These are phyloP conservation scores for Artemisiospiza belli DNA, from an alignment of 2,113 vertebrate genomes.

Conservation along the genomic window DNA sequence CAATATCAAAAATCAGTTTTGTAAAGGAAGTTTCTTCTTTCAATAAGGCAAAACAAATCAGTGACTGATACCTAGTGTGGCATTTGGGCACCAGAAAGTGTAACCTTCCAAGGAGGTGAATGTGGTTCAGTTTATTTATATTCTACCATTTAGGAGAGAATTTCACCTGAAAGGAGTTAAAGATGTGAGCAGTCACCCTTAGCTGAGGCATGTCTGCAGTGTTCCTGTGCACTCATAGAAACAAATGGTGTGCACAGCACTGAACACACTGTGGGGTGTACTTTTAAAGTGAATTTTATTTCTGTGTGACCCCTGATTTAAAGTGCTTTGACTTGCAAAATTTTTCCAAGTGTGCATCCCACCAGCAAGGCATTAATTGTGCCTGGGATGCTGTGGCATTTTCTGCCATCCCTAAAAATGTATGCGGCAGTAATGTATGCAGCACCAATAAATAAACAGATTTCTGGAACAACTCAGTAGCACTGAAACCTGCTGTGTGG, in stretches of 20 bases:
- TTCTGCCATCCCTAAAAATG: background rate
- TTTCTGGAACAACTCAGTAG: background rate
- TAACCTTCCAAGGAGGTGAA: background rate
- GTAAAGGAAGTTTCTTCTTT: background rate
- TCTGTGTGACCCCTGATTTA: background rate
- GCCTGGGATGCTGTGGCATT: background rate
- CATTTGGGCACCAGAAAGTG: background rate
- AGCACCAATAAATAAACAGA: background rate
- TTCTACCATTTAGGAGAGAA: background rate
- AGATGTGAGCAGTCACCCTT: background rate
- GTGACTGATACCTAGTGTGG: background rate
- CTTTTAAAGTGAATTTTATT: background rate
- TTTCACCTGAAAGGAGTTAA: background rate
- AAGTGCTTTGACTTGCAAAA: background rate
- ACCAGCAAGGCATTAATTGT: background rate
- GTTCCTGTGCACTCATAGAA: background rate
- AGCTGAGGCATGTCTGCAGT: background rate
- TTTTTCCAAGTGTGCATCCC: background rate
- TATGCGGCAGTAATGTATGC: background rate
- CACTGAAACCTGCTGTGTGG: constrained; percentile 5
- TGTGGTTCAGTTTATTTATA: background rate
- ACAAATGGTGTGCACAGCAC: background rate
- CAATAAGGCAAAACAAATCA: background rate
- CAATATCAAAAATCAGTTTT: background rate
- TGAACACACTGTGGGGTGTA: background rate